These are phyloP conservation scores for Himalopsyche japonica DNA, from an alignment of 2,888 invertebrate genomes.

Conservation along the genomic window DNA sequence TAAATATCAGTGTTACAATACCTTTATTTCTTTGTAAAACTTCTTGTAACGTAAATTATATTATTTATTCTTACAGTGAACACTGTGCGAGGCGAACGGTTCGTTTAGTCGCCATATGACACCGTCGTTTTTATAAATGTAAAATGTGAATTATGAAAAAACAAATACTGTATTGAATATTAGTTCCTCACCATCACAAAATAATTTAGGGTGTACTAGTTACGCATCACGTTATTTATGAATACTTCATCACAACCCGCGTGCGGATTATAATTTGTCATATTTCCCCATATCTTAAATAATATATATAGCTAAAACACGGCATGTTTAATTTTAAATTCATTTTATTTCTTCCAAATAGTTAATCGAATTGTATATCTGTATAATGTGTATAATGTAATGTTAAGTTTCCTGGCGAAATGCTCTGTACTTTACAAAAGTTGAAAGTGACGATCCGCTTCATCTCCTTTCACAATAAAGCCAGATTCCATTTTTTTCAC, in stretches of 20 bases:
- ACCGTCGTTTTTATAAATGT: not conserved
- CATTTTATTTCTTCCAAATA: not conserved
- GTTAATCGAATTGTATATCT: not conserved
- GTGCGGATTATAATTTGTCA: not conserved
- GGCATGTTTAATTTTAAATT: not conserved
- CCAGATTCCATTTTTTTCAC: not conserved
- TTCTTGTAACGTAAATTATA: not conserved
- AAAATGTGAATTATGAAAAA: not conserved
- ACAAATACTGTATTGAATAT: not conserved
- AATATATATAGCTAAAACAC: not conserved
- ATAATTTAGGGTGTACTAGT: not conserved
- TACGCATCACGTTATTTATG: not conserved
- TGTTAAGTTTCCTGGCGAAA: not conserved
- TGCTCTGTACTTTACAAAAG: not conserved
- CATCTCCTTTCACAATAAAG: not conserved
- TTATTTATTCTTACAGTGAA: not conserved
- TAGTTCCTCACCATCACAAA: not conserved
- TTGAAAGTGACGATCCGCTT: not conserved
- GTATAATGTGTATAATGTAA: not conserved
- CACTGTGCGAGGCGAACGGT: not conserved
- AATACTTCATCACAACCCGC: not conserved
- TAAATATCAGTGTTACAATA: not conserved
- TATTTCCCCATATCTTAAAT: not conserved
- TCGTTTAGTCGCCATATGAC: not conserved
- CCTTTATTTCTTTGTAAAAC: not conserved